Conservation (phyloP, 2,888 invertebrate genomes). For the Tenthredo notha region DNA sequence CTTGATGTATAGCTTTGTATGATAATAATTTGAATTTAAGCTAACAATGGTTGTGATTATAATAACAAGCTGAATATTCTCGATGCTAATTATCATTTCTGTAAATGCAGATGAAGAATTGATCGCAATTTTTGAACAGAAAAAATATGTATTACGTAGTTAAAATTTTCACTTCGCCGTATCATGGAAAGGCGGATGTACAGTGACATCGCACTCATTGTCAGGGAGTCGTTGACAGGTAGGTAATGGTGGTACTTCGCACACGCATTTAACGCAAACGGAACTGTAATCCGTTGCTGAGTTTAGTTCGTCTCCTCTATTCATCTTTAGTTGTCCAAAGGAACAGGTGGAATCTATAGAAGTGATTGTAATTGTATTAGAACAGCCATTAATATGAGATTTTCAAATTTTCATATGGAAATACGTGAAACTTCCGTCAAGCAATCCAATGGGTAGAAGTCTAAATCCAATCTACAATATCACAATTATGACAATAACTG, state of each 20-base stretch:
- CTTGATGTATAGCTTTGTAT: no score
- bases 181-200: neutral
- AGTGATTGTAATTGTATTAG: neutral
- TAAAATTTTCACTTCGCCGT: neutral
- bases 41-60: no score
- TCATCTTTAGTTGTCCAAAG: constrained; percentile 67
- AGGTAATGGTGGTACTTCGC: constrained; percentile 69
- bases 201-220: constrained; percentile 59
- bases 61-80: no score
- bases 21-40: no score
- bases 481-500: neutral
- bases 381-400: neutral
- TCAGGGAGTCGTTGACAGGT: constrained; percentile 67
- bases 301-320: constrained; percentile 66
- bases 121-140: neutral
- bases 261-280: constrained; percentile 67
- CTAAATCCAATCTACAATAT: neutral
- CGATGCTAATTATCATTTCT: neutral
- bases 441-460: neutral
- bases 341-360: constrained; percentile 58
- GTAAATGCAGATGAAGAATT: neutral
- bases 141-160: neutral
- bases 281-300: constrained; percentile 63
- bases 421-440: neutral
- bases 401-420: neutral